Conservation (phyloP, 2,113 vertebrate species). For the Neotoma lepida region DNA sequence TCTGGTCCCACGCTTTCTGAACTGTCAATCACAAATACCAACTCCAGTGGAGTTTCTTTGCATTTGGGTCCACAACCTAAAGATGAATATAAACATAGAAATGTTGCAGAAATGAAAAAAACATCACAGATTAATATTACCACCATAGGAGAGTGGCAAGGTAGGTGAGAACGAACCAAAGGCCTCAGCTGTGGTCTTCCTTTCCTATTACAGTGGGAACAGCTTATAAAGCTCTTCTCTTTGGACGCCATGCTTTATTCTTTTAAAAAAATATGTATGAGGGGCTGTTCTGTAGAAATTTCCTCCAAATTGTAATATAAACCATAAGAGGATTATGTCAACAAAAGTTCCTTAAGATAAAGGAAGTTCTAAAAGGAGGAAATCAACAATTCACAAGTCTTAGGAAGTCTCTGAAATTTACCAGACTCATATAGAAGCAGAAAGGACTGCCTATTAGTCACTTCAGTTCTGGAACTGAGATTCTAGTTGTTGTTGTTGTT, state of each 20-base stretch:
- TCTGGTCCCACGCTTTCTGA: conserved; percentile 92
- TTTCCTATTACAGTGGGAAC: neutral
- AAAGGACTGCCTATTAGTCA: neutral
- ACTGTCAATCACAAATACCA: conserved; percentile 94
- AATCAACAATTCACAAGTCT: neutral
- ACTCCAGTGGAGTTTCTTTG: conserved; percentile 87
- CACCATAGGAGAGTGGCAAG: neutral
- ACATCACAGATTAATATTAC: neutral
- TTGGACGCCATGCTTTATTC: neutral
- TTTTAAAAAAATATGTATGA: neutral
- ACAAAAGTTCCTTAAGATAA: neutral
- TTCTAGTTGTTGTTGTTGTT: neutral
- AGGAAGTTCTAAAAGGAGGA: neutral
- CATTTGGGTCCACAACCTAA: conserved; percentile 91
- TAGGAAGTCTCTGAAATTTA: neutral
- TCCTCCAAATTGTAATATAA: neutral
- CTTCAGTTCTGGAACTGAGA: neutral
- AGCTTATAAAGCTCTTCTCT: neutral
- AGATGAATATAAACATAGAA: conserved; percentile 52
- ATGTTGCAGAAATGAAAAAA: neutral
- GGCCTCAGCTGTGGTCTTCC: neutral
- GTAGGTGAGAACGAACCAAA: neutral
- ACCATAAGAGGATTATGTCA: too few species aligned
- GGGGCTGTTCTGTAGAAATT: neutral
- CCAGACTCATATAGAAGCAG: neutral